A percentile compares a stretch with the other conserved stretches of the same genome.
These are phyloP conservation scores for Apodemia duryi DNA, from an alignment of 2,888 invertebrate genomes.

Conservation along the genomic window DNA sequence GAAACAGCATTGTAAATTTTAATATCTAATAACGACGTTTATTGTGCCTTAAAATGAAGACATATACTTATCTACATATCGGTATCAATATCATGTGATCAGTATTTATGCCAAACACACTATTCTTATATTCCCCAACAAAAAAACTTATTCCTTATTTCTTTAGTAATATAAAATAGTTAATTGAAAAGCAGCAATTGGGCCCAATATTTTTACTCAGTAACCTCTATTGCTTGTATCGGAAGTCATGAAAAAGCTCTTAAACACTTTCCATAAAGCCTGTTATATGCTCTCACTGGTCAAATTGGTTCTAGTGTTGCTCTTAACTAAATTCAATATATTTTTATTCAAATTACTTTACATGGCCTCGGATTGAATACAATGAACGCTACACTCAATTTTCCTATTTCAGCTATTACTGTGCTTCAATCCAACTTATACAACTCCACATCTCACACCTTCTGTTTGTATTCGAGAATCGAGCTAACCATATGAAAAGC, in stretches of 20 bases:
- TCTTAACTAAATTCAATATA: neutral
- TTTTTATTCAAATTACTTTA: neutral
- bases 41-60: too few relatives aligned
- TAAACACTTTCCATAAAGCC: neutral
- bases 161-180: too few relatives aligned
- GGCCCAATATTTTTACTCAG: neutral
- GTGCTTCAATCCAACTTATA: neutral
- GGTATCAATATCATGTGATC: too few relatives aligned
- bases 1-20: too few relatives aligned
- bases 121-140: neutral
- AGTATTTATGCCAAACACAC: too few relatives aligned
- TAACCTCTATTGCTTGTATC: neutral
- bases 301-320: neutral
- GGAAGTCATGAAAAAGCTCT: slow-evolving; percentile 1
- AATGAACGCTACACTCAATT: neutral
- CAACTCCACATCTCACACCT: neutral
- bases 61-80: too few relatives aligned
- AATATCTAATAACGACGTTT: too few relatives aligned
- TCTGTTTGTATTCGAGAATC: neutral
- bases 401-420: slow-evolving; percentile 3
- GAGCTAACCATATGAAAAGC: neutral
- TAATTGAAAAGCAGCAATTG: neutral
- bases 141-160: neutral
- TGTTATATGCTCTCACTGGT: neutral
- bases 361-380: neutral